Percentiles rank a stretch among this genome's conserved stretches.
Evolutionary conservation across 2,113 vertebrate genomes (phyloP).

Genomic region (Oenanthe oenanthe): DNA sequence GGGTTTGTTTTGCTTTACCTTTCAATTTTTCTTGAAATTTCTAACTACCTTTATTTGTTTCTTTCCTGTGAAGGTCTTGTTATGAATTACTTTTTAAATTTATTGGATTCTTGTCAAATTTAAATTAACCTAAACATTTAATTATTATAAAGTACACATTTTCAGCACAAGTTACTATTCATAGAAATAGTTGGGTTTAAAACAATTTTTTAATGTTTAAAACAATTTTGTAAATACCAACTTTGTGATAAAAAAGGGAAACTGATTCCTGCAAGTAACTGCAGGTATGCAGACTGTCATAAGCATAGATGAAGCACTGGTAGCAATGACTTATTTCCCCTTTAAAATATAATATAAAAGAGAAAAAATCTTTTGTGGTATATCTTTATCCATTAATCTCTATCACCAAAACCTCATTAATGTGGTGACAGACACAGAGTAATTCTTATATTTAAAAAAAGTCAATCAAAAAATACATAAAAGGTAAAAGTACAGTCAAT

Average conservation of each 20-base stretch:
- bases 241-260: neutral
- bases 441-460: slow-evolving; percentile 56
- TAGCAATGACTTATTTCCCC: neutral
- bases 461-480: slow-evolving; percentile 56
- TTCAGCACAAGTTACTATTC: neutral
- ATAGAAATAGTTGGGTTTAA: neutral
- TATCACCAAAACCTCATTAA: slow-evolving; percentile 22
- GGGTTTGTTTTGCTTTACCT: neutral
- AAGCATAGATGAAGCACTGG: neutral
- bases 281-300: neutral
- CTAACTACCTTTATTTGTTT: neutral
- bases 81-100: neutral
- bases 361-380: neutral
- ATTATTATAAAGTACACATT: neutral
- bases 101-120: neutral
- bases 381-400: slow-evolving; percentile 34
- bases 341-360: neutral
- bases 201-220: neutral
- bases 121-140: neutral
- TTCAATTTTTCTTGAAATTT: neutral
- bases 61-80: neutral
- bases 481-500: slow-evolving; percentile 50
- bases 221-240: neutral
- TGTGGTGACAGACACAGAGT: slow-evolving; percentile 10
- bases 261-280: neutral